A percentile compares a stretch with the other conserved stretches of the same genome.
Evolutionary conservation across 2,113 vertebrate genomes (phyloP).

Genomic region (Albula glossodonta): DNA sequence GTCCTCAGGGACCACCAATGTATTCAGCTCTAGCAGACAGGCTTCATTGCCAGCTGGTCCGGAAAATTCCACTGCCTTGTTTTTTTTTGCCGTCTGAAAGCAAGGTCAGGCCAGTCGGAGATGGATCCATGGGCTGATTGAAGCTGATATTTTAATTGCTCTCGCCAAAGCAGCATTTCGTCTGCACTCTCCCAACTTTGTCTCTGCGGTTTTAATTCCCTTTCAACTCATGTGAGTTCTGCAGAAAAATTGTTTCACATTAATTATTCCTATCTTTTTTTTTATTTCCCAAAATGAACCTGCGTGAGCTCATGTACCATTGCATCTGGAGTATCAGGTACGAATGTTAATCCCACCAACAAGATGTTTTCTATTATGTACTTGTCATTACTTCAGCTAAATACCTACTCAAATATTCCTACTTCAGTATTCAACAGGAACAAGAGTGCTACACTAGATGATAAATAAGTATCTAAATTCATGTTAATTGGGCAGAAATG

Average conservation of each 20-base stretch:
- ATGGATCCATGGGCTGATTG: constrained; percentile 48
- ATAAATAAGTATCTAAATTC: neutral
- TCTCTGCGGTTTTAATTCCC: constrained; percentile 28
- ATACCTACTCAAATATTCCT: neutral
- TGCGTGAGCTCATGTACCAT: neutral
- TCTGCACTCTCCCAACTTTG: constrained; percentile 20
- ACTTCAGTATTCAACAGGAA: neutral
- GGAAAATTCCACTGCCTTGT: constrained; percentile 51
- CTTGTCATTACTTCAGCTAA: neutral
- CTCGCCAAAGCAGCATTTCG: constrained; percentile 31
- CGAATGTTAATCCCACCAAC: neutral
- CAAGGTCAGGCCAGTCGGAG: constrained; percentile 43
- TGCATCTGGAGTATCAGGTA: neutral
- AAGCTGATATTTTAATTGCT: constrained; percentile 52
- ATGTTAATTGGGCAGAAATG: neutral
- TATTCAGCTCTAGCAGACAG: constrained; percentile 45
- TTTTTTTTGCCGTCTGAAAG: constrained; percentile 38
- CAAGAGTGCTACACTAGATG: neutral
- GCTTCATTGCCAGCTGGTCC: constrained; percentile 49
- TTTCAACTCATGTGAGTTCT: constrained; percentile 12
- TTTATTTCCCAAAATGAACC: constrained; percentile 14
- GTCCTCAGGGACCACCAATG: constrained; percentile 43
- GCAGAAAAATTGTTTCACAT: constrained; percentile 15
- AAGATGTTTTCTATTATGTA: neutral
- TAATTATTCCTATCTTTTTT: constrained; percentile 21